Conservation (phyloP, 1,140 invertebrate genomes). For the Anastrepha obliqua region DNA sequence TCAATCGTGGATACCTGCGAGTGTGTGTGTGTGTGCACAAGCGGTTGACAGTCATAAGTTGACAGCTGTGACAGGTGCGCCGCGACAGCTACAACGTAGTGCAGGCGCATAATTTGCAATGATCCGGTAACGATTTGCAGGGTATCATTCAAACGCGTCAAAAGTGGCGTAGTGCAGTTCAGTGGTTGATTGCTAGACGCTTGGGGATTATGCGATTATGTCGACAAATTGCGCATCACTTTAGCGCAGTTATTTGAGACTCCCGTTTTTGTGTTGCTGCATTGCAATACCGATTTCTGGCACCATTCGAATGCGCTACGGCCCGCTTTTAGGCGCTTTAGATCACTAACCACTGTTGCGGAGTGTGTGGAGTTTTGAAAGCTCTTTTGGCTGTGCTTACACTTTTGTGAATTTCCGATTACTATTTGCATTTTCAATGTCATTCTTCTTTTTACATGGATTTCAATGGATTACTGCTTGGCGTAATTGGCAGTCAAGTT, state of each 20-base stretch:
- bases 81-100: background rate
- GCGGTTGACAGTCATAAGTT: background rate
- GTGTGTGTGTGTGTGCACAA: background rate
- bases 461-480: too few species aligned
- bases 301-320: background rate
- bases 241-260: background rate
- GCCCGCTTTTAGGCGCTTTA: constrained; percentile 3
- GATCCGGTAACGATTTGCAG: background rate
- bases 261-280: background rate
- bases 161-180: background rate
- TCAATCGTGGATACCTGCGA: background rate
- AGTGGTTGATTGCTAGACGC: background rate
- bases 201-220: background rate
- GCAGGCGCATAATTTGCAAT: background rate
- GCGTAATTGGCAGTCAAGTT: too few species aligned
- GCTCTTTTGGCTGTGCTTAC: too few species aligned
- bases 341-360: background rate
- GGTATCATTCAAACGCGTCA: background rate
- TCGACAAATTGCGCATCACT: background rate
- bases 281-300: background rate
- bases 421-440: too few species aligned
- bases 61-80: background rate
- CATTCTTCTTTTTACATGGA: too few species aligned
- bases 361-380: background rate
- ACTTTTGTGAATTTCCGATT: too few species aligned